Base-by-base conservation (phyloP, 2,113 vertebrate genomes). In the Baryphthengus martii region DNA sequence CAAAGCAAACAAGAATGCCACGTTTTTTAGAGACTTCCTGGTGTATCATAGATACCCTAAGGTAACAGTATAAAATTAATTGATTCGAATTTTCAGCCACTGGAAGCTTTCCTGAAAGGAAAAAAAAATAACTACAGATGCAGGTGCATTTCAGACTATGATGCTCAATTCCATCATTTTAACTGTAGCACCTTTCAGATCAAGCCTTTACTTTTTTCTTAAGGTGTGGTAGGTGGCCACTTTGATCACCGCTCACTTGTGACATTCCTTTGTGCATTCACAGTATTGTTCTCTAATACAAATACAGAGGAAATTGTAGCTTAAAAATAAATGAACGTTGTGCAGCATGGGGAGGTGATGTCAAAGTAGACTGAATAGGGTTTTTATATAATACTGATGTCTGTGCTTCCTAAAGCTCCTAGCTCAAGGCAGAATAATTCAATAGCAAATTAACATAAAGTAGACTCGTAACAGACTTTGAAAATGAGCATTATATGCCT, bases 401-500 rank as follows among this genome's bases (percentile, higher is more conserved):
- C 90, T 78, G 53, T 40, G 82, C 80, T 89, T 93, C 86, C 86
- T 85, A 63, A 71, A 89, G 92, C 90, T 84, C 59, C 79, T 78
- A 47, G 74, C 86, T 89, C 63, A 77, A 90, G 86, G 84, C 84
- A 47, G 2, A 62, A 77, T 47, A 89, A 95, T 93, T 96, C 95
- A 95, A 59, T 72, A 40, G 84, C 80, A 96, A 96, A 95, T 95
- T 96, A 96, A 81, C 90, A 91, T 79, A 87, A 96, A 90, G 80
- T 52, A 93, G 77, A 72, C 74, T 94, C 42, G 40, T n/a, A 76
- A 62, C 26, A 94, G 88, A 71, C 85, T 94, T 85, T 71, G 73
- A 93, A 96, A 94, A 90, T 89, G 59, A 86, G n/a, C 81, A 85
- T 91, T 88, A 18, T 84, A 84, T 0, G 1, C 21, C 49, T 78